These are phyloP conservation scores for Varanus salvator DNA, from an alignment of 2,113 vertebrate species.

Conservation along the genomic window DNA sequence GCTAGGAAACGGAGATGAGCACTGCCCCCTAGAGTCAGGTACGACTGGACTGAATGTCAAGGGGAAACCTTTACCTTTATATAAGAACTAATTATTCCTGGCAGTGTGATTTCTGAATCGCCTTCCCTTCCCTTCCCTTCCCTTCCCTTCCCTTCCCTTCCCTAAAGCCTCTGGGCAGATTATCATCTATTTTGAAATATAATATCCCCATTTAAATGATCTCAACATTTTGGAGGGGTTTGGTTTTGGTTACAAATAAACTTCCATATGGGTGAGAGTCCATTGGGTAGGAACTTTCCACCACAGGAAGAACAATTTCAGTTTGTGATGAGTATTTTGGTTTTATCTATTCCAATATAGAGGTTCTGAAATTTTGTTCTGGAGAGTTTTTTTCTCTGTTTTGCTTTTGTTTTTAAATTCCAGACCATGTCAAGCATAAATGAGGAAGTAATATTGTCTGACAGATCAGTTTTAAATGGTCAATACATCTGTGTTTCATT, in stretches of 20 bases:
- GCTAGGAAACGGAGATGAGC: too few relatives aligned
- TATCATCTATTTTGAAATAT: constrained; percentile 1
- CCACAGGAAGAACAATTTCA: background rate
- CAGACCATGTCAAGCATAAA: background rate
- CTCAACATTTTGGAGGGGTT: background rate
- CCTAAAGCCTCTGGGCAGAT: background rate
- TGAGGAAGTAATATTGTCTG: background rate
- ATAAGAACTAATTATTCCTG: constrained; percentile 1
- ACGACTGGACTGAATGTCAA: too few relatives aligned
- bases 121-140: background rate
- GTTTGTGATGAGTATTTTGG: background rate
- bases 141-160: too few relatives aligned
- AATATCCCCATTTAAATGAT: background rate
- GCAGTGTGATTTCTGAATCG: background rate
- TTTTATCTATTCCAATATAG: background rate
- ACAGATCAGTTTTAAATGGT: background rate
- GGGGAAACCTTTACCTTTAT: too few relatives aligned
- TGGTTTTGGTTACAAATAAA: background rate
- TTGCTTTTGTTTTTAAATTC: background rate
- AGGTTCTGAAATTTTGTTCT: background rate
- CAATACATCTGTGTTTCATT: too few relatives aligned
- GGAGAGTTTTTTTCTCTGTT: background rate
- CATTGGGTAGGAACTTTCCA: background rate
- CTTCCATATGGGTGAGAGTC: background rate
- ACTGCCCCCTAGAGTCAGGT: too few relatives aligned